Conservation (phyloP, 2,797 vertebrate species). For the Percopsis omiscomaycus region DNA sequence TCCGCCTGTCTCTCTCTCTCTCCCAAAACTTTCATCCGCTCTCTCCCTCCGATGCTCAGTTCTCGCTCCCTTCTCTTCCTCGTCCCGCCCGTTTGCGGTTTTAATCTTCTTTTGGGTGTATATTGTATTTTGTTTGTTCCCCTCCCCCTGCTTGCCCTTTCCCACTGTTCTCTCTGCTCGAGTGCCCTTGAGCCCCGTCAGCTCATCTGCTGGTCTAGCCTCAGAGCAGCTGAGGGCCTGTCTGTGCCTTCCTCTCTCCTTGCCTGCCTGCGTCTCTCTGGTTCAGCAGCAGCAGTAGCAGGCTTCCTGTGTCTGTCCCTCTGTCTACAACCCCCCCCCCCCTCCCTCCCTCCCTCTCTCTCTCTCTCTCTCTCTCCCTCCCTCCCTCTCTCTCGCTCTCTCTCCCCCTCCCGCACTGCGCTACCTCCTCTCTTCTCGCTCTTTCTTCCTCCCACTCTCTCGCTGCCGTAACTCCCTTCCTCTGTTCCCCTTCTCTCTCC, state of each 20-base stretch:
- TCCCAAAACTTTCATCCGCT: conserved; percentile 70
- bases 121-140: conserved; percentile 29
- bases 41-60: conserved; percentile 35
- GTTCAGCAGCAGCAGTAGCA: conserved; percentile 57
- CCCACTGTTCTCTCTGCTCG: conserved; percentile 47
- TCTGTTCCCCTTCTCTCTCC: conserved; percentile 67
- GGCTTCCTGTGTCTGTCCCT: conserved; percentile 34
- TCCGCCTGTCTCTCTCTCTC: conserved; percentile 1
- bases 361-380: conserved; percentile 58
- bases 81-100: conserved; percentile 37
- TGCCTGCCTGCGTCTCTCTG: conserved; percentile 66
- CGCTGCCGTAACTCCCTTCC: conserved; percentile 69
- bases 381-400: conserved; percentile 28
- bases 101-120: conserved; percentile 50
- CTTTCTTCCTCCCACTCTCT: conserved; percentile 74
- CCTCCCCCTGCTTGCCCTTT: conserved; percentile 38
- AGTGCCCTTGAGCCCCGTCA: conserved; percentile 52
- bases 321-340: conserved; percentile 1
- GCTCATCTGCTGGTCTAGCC: conserved; percentile 44
- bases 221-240: conserved; percentile 53
- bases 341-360: conserved; percentile 70
- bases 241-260: conserved; percentile 42
- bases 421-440: conserved; percentile 67
- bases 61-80: conserved; percentile 38
- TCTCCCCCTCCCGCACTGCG: conserved; percentile 58